phyloP scores from a whole-genome alignment of 2,888 invertebrate genomes.

The Monopis laevigella region DNA sequence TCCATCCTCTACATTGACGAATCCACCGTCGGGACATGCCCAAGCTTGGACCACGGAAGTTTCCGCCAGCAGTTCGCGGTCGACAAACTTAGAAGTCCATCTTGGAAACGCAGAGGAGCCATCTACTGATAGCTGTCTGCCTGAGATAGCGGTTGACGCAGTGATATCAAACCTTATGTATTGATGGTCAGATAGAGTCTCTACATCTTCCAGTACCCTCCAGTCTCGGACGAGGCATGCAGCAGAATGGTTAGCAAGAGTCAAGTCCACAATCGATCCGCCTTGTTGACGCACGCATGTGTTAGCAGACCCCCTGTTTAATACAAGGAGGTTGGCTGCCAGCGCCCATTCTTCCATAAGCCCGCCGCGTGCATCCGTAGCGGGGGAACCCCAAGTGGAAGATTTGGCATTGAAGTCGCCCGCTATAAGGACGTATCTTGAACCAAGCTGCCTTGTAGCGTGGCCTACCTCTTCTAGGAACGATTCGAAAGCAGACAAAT shows the following conservation, averaged over 20 bases:
- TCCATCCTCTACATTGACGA: background rate
- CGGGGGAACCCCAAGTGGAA: background rate
- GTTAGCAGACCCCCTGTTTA: background rate
- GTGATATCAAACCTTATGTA: background rate
- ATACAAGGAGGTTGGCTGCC: background rate
- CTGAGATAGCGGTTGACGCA: too few relatives aligned
- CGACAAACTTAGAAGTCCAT: constrained; percentile 15
- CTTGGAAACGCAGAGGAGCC: constrained; percentile 1
- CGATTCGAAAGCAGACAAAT: constrained; percentile 18
- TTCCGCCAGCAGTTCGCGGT: constrained; percentile 13
- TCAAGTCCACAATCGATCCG: background rate
- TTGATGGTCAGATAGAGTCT: background rate
- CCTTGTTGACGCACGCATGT: background rate
- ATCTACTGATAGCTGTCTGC: too few relatives aligned
- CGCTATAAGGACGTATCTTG: too few relatives aligned
- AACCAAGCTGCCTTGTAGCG: constrained; percentile 8
- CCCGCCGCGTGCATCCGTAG: background rate
- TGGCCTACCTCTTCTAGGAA: constrained; percentile 14
- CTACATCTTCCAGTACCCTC: background rate
- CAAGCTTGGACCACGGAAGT: constrained; percentile 16
- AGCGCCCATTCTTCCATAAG: background rate
- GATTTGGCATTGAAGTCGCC: background rate
- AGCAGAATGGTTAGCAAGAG: background rate
- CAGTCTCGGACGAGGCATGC: background rate
- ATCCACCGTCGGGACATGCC: background rate